Evolutionary conservation across 2,888 invertebrate genomes (phyloP), one percentile per base, ranked within the genome.

Genomic region (Sturmia bella): DNA sequence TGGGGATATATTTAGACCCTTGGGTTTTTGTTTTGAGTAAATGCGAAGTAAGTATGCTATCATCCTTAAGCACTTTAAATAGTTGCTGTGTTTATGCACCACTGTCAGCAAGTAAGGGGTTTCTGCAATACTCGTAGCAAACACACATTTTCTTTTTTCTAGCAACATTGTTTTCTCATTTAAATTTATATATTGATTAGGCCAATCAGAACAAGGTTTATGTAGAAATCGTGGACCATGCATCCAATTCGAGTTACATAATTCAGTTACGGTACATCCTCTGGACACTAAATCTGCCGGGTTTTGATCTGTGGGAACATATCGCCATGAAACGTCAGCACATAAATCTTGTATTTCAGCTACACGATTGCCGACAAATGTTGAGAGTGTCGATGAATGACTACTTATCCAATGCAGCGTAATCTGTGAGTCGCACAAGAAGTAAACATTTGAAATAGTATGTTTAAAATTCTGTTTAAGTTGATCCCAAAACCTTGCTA

Each of bases 301-400:
- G 48, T 85, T 84, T n/a, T 68, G 41, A 3, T 75, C 21, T 3
- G 78, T 70, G 13, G 77, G 79, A 0, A 84, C 72, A 43, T 85
- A 75, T 24, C 68, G 75, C 82, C 83, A 83, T 19, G 52, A 17
- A 2, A 54, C 17, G 15, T 45, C 69, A 12, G n/a, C 12, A 12
- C 77, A 59, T 11, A 43, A 15, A 15, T 77, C 61, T 61, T 79
- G 79, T 5, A 85, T 73, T 37, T 79, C 75, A 7, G 78, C 56
- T 3, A 83, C 77, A 13, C 82, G 69, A 54, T 85, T 84, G 13
- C 80, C 79, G 6, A 84, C 84, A 48, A 84, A 81, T 17, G 68
- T 78, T 11, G 79, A 73, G 0, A 83, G 43, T 7, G 43, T 37
- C 0, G 74, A 75, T 1, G 82, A 80, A 3, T 83, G 80, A 9